Evolutionary conservation across 2,888 invertebrate species (phyloP).

Genomic region (Flexamia atlantica): DNA sequence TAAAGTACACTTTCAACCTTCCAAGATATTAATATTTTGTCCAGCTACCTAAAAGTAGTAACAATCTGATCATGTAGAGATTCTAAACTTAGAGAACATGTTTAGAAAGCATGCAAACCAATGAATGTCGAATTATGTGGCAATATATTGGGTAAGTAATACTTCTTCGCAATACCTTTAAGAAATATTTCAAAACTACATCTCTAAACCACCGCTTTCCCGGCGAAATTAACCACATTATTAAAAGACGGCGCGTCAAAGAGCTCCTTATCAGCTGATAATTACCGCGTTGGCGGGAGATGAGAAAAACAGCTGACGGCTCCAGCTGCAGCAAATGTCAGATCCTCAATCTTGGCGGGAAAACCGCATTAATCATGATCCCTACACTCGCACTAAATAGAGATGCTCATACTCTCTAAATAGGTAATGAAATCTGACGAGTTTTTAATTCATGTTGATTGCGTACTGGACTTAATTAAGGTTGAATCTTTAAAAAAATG

Average conservation of each 20-base stretch:
- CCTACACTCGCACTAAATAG: background rate
- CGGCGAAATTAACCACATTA: background rate
- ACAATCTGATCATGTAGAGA: no score
- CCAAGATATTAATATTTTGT: no score
- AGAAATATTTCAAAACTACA: background rate
- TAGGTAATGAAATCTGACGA: background rate
- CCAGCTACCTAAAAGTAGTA: no score
- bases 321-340: constrained; percentile 33
- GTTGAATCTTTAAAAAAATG: no score
- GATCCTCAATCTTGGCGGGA: background rate
- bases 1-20: no score
- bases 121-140: no score
- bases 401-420: background rate
- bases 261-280: constrained; percentile 28
- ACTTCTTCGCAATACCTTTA: no score
- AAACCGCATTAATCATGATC: constrained; percentile 19
- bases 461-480: no score
- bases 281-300: constrained; percentile 45
- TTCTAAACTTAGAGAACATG: no score
- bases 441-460: no score
- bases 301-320: constrained; percentile 40
- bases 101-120: no score
- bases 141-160: no score
- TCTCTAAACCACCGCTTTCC: background rate
- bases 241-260: constrained; percentile 39